Evolutionary conservation across 2,113 vertebrate genomes (phyloP).

Genomic region (Oryzias curvinotus): DNA sequence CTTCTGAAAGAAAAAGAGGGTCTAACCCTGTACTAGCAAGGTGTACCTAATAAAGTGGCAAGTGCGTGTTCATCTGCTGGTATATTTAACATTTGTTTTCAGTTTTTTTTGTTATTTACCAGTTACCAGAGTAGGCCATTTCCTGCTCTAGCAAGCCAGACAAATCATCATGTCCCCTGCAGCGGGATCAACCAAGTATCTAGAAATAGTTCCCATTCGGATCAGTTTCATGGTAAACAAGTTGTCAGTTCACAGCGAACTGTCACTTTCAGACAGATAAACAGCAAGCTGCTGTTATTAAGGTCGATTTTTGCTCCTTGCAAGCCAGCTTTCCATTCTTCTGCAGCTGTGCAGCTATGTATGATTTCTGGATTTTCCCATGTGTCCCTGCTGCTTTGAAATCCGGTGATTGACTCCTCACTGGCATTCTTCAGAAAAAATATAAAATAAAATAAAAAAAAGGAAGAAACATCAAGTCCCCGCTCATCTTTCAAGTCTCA

Average conservation of each 20-base stretch:
- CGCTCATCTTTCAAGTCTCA: conserved; percentile 60
- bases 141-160: too few species aligned
- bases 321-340: conserved; percentile 36
- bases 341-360: conserved; percentile 9
- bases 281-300: conserved; percentile 37
- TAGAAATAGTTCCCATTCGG: conserved; percentile 2
- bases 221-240: conserved; percentile 29
- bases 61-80: too few species aligned
- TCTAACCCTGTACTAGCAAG: too few species aligned
- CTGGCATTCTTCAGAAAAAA: conserved; percentile 54
- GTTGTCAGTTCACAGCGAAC: conserved; percentile 35
- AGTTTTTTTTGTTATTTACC: too few species aligned
- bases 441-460: conserved; percentile 5
- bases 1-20: too few species aligned
- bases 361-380: conserved; percentile 36
- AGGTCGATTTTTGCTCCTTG: conserved; percentile 27
- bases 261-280: conserved; percentile 42
- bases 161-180: too few species aligned
- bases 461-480: conserved; percentile 49
- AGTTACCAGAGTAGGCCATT: too few species aligned
- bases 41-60: too few species aligned
- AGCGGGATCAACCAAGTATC: too few species aligned
- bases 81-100: too few species aligned
- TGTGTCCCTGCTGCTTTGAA: conserved; percentile 58
- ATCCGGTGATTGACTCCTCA: conserved; percentile 63